phyloP scores from a whole-genome alignment of 2,113 vertebrate species.

The Macroglossus sobrinus region DNA sequence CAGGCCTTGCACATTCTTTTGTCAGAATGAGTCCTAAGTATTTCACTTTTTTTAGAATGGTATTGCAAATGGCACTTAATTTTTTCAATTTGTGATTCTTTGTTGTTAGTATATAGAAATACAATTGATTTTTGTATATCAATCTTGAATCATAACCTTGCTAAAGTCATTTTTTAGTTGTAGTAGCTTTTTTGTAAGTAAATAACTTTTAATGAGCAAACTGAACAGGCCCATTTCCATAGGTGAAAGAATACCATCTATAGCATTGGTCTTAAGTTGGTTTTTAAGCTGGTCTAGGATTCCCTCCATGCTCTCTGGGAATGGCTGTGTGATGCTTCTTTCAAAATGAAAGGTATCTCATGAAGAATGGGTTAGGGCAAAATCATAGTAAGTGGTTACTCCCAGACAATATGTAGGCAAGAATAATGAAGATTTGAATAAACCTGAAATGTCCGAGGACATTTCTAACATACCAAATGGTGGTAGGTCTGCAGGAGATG shows the following conservation, averaged over 20 bases:
- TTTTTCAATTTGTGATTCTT: not conserved
- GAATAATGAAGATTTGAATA: not conserved
- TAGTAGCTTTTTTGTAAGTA: not conserved
- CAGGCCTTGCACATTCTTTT: not conserved
- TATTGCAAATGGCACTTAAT: not conserved
- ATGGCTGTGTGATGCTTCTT: not conserved
- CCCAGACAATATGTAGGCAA: not conserved
- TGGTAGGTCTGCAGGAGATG: not conserved
- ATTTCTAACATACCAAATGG: not conserved
- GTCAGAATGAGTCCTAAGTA: not conserved
- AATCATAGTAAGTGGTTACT: not conserved
- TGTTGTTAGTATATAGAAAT: not conserved
- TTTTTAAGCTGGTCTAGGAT: not conserved
- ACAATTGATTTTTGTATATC: constrained; percentile 40
- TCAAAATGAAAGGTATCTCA: not conserved
- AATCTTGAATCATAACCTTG: constrained; percentile 23
- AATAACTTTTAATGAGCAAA: not conserved
- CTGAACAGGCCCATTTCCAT: not conserved
- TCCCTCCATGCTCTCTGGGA: not conserved
- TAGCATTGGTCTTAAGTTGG: not conserved
- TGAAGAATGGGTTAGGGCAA: not conserved
- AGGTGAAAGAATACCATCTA: not conserved
- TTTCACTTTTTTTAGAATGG: not conserved
- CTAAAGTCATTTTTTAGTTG: constrained; percentile 26
- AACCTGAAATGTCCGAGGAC: not conserved